Conservation (phyloP, 1,140 invertebrate species). For the Temnothorax curvispinosus region DNA sequence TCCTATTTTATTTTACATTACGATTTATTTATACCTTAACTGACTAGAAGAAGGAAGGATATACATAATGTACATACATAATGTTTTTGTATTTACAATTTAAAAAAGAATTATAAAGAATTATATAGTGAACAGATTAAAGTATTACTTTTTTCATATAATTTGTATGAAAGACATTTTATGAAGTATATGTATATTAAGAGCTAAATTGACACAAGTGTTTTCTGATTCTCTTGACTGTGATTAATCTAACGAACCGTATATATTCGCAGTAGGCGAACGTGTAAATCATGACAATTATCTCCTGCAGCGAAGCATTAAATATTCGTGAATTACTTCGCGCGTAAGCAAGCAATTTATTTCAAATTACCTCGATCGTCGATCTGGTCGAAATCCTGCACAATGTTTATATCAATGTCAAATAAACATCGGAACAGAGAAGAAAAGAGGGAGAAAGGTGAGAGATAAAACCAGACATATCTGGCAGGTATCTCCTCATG, state of each 20-base stretch:
- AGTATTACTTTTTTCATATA: background rate
- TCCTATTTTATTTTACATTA: background rate
- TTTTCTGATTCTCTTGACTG: background rate
- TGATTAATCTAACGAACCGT: slow-evolving; percentile 10
- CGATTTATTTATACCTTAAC: background rate
- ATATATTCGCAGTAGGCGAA: background rate
- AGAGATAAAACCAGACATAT: background rate
- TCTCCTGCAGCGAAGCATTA: slow-evolving; percentile 30
- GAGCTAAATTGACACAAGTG: background rate
- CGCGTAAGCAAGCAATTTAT: background rate
- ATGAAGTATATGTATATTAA: background rate
- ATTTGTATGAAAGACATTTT: background rate
- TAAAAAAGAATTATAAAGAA: background rate
- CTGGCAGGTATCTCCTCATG: background rate
- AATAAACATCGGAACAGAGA: background rate
- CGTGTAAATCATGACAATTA: slow-evolving; percentile 28
- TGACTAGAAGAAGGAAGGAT: background rate
- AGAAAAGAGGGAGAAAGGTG: background rate
- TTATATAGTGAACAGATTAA: background rate
- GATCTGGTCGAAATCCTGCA: background rate
- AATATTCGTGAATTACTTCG: slow-evolving; percentile 27
- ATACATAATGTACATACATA: background rate
- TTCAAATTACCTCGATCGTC: background rate
- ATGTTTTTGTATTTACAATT: background rate
- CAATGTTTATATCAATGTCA: slow-evolving; percentile 23